phyloP scores from a whole-genome alignment of 2,797 vertebrate species.

The Oreortyx pictus region DNA sequence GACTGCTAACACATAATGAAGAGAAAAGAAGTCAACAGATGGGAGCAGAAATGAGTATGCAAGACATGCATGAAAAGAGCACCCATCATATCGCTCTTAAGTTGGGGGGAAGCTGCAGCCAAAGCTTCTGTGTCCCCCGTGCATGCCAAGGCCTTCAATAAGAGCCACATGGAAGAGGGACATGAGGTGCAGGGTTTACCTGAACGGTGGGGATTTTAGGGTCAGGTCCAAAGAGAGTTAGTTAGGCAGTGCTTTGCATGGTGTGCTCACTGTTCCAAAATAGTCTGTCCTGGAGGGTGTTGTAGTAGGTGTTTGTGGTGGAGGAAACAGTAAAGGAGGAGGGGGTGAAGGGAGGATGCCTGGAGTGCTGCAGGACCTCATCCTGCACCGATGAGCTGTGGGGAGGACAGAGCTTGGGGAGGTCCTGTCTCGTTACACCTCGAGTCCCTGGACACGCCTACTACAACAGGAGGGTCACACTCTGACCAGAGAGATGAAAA shows the following conservation, averaged over 20 bases:
- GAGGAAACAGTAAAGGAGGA: no score
- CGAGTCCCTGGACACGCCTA: no score
- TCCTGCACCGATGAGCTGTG: no score
- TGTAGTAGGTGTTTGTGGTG: no score
- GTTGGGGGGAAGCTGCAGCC: neutral
- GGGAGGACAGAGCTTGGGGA: no score
- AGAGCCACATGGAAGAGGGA: neutral
- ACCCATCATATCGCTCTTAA: neutral
- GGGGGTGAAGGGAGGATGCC: no score
- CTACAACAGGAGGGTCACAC: neutral
- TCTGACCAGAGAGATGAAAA: neutral
- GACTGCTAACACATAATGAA: neutral
- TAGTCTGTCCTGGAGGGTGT: neutral
- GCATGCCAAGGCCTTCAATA: neutral
- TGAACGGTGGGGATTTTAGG: neutral
- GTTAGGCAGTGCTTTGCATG: neutral
- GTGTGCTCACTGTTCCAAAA: neutral
- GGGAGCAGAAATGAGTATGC: neutral
- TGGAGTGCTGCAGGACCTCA: no score
- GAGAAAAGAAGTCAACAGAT: conserved; percentile 7
- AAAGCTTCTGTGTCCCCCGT: neutral
- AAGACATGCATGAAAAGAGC: neutral
- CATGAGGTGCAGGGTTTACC: neutral
- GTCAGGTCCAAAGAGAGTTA: neutral
- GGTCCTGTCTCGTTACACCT: no score